Conservation (phyloP, 2,888 invertebrate species). For the Eulithis prunata region DNA sequence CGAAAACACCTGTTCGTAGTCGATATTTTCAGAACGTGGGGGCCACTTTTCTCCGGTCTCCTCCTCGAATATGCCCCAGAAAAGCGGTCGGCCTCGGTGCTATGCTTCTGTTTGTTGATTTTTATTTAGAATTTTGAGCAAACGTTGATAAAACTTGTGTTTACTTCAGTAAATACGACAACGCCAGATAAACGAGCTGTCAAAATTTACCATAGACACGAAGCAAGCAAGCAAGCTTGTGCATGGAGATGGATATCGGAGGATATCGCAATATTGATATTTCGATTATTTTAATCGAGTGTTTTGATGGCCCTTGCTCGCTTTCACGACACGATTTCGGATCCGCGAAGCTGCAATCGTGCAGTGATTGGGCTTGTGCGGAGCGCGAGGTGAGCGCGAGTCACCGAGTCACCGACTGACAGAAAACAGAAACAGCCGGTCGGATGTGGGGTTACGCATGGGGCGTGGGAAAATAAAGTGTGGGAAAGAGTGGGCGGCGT, state of each 20-base stretch:
- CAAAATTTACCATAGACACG: slow-evolving; percentile 78
- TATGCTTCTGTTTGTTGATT: slow-evolving; percentile 28
- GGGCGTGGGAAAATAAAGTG: slow-evolving; percentile 93
- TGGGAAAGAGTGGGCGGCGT: slow-evolving; percentile 91
- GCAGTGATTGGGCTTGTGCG: background rate
- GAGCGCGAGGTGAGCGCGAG: slow-evolving; percentile 3
- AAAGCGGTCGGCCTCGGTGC: slow-evolving; percentile 25
- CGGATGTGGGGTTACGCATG: slow-evolving; percentile 90
- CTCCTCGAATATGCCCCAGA: slow-evolving; percentile 14
- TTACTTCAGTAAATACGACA: slow-evolving; percentile 74
- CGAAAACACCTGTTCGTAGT: slow-evolving; percentile 91
- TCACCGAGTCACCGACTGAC: slow-evolving; percentile 57
- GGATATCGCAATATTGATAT: slow-evolving; percentile 48
- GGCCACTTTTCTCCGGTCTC: slow-evolving; percentile 70
- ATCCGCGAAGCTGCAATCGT: slow-evolving; percentile 37
- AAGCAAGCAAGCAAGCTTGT: slow-evolving; percentile 56
- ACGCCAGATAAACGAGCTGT: slow-evolving; percentile 79
- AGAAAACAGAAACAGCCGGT: slow-evolving; percentile 70
- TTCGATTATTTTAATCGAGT: slow-evolving; percentile 41
- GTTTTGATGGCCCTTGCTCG: slow-evolving; percentile 14
- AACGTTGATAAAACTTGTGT: slow-evolving; percentile 58
- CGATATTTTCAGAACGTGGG: slow-evolving; percentile 87
- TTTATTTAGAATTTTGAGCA: slow-evolving; percentile 33
- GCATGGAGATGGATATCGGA: slow-evolving; percentile 51
- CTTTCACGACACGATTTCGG: background rate